A percentile compares a stretch with the other conserved stretches of the same genome.
Evolutionary conservation across 2,113 vertebrate genomes (phyloP).

Genomic region (Myodes glareolus): DNA sequence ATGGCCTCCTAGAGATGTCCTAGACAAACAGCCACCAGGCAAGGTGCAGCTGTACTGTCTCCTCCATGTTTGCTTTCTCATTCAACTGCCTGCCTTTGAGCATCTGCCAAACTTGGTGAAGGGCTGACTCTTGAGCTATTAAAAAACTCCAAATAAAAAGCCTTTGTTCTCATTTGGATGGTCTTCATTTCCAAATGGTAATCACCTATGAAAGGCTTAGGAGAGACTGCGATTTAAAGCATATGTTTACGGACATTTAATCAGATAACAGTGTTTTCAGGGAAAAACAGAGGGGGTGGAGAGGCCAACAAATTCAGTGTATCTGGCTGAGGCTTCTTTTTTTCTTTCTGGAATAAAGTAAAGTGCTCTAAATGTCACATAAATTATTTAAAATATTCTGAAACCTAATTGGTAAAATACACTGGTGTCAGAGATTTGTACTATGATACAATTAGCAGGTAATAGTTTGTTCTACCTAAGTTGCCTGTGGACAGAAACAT

Average conservation of each 20-base stretch:
- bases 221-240: background rate
- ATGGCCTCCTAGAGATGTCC: background rate
- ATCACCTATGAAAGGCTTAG: slow-evolving; percentile 6
- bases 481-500: background rate
- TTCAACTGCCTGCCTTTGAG: slow-evolving; percentile 6
- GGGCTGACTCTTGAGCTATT: background rate
- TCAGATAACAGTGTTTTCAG: slow-evolving; percentile 11
- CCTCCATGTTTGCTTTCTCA: background rate
- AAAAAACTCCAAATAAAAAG: background rate
- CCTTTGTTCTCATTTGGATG: background rate
- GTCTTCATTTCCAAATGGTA: background rate
- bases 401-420: slow-evolving; percentile 2
- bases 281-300: background rate
- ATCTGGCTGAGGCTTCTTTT: background rate
- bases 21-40: background rate
- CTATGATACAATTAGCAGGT: background rate
- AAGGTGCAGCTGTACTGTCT: background rate
- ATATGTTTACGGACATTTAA: slow-evolving; percentile 5
- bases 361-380: slow-evolving; percentile 4
- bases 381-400: slow-evolving; percentile 11
- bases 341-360: background rate
- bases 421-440: background rate
- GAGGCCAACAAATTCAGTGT: background rate
- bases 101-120: background rate
- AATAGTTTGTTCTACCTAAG: background rate